Evolutionary conservation across 2,113 vertebrate species (phyloP), one percentile per base, ranked within the genome.

Genomic region (Salvelinus namaycush): DNA sequence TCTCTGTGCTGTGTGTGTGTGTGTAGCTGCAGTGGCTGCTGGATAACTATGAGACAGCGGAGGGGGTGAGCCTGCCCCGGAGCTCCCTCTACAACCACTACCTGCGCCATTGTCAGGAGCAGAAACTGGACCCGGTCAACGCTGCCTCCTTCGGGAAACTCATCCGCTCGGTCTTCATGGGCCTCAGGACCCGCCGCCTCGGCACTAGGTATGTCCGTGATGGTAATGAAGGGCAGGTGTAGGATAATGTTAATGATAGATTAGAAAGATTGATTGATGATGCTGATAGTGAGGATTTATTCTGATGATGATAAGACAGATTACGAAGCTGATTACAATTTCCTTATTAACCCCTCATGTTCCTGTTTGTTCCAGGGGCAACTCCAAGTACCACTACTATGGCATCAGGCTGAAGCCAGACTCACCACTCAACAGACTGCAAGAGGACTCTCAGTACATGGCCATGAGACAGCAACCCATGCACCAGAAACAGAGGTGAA

Each of bases 321-420:
- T 44, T 44, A 34, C 9, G 7, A 44, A 44, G 39, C 39, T 44
- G 39, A 44, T 44, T 44, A 44, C 39, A 44, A 44, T 44, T 11
- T 44, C 39, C 39, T 44, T 44, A 44, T 44, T 44, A 44, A 44
- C 39, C 9, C 39, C 39, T 9, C 26, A 71, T 78, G 81, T 78
- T 73, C 77, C 70, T 81, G 80, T 80, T 76, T 89, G 69, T 86
- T 79, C 44, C 89, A 99, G 97, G 91, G 98, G 98, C n/a, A 99
- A 99, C 92, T 99, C 98, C 1, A 99, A 99, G 83, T 99, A 99
- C 76, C 98, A 99, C 87, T 99, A 99, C 85, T 99, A 99, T 0
- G 98, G 98, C 72, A 99, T 99, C 89, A 96, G 98, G 0, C 94
- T 99, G 20, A 99, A 99, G 90, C 97, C 98, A 0, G 97, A 98